These are phyloP conservation scores for Drosophila mayri DNA, from an alignment of 1,140 invertebrate species.

Conservation along the genomic window DNA sequence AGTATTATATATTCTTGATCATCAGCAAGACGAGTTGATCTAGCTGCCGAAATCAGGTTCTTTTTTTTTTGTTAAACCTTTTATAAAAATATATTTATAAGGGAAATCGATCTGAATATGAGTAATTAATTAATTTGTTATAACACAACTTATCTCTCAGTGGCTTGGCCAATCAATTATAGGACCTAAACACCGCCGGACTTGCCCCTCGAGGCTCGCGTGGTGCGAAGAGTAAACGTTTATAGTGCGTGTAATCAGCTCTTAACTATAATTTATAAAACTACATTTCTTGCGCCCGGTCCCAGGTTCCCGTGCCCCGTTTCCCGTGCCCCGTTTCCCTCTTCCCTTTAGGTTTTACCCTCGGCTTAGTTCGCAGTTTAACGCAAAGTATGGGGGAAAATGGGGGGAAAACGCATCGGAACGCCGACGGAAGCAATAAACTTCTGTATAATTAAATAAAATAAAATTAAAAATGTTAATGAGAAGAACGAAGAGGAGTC, in stretches of 20 bases:
- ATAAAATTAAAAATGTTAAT: constrained; percentile 83
- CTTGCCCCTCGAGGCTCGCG: constrained; percentile 22
- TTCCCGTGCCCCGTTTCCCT: not conserved
- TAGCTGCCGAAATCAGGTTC: no score
- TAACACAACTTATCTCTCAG: not conserved
- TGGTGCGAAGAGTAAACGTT: constrained; percentile 72
- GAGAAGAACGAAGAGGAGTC: constrained; percentile 31
- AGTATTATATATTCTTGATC: no score
- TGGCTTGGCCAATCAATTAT: constrained; percentile 71
- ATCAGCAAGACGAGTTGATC: no score
- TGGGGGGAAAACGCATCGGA: constrained; percentile 58
- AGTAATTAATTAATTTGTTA: no score
- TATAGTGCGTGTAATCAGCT: constrained; percentile 82
- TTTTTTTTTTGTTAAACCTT: no score
- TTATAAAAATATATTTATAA: no score
- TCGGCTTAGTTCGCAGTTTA: constrained; percentile 74
- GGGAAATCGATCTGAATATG: no score
- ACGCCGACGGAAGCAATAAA: constrained; percentile 74
- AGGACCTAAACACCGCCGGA: constrained; percentile 35
- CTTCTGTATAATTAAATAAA: constrained; percentile 83
- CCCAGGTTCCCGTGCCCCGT: not conserved
- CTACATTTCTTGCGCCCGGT: constrained; percentile 36
- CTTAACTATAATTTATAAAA: constrained; percentile 82
- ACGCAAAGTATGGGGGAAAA: constrained; percentile 38
- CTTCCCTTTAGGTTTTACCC: not conserved